Percentiles rank a stretch among this genome's conserved stretches.
Evolutionary conservation across 2,113 vertebrate species (phyloP).

Genomic region (Atherinomorus stipes): DNA sequence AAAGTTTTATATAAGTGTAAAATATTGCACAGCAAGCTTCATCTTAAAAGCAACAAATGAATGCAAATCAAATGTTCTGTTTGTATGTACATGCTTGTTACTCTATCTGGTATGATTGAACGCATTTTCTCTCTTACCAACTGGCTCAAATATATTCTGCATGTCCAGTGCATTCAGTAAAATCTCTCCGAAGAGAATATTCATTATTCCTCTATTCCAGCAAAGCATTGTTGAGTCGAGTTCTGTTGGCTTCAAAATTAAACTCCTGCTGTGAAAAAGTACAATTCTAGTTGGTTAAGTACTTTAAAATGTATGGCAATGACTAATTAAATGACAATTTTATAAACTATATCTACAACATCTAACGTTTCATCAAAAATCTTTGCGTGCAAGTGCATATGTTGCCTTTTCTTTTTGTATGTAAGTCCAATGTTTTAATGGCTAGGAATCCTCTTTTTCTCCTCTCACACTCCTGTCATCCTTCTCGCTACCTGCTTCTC

Average conservation of each 20-base stretch:
- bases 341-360: constrained; percentile 1
- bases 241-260: constrained; percentile 30
- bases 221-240: constrained; percentile 34
- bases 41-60: constrained; percentile 1
- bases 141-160: neutral
- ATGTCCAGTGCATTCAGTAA: neutral
- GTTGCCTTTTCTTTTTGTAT: neutral
- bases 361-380: neutral
- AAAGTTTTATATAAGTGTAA: neutral
- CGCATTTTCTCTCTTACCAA: neutral
- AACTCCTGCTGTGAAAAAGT: constrained; percentile 41
- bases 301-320: constrained; percentile 15
- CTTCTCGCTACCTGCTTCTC: neutral
- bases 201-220: constrained; percentile 4
- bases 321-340: constrained; percentile 8
- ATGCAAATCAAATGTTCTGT: neutral
- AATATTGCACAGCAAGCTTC: constrained; percentile 15
- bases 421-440: neutral
- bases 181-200: neutral
- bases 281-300: constrained; percentile 47
- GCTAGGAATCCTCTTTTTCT: constrained; percentile 20
- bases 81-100: neutral
- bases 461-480: constrained; percentile 18
- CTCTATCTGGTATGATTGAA: neutral
- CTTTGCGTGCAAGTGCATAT: neutral